Base-by-base conservation (phyloP, 2,888 invertebrate species). In the Drosophila yooni region DNA sequence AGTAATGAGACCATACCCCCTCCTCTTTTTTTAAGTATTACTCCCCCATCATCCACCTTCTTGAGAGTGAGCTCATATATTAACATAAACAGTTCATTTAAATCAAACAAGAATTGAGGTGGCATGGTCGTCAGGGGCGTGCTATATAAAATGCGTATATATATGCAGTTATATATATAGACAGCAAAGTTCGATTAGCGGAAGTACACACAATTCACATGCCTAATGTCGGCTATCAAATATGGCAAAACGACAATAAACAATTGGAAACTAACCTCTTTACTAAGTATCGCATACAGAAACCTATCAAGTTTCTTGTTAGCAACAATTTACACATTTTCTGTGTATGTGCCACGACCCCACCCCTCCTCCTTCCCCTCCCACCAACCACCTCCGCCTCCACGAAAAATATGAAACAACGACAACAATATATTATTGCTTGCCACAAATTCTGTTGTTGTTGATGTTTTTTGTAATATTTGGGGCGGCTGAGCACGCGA, bases 31-130 rank as follows among this genome's bases (percentile, higher is more conserved):
- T 66, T 46, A 59, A 38, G 25, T 8, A 31, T 43, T n/a, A 13
- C 5, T 27, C 67, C 50, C 59, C 51, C 34, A 31, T 36, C 46
- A 57, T 34, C 18, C 33, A 56, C 62, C 43, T 73, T 52, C 70
- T 58, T 67, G 62, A 66, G 63, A 76, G 76, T 78, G 80, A 82
- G 84, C 87, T 85, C 85, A 85, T 89, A 82, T 89, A 87, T 89
- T 89, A 84, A 74, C 85, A 85, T 89, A 89, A 89, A 89, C 88
- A 87, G 89, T 89, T 85, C 78, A 85, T 85, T 85, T 87, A 80
- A 87, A 87, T 79, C 72, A 73, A 88, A 82, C 68, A 72, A 70
- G 74, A 70, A 71, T 63, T 74, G 57, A 50, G 59, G 52, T 68
- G 77, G 53, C 29, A 10, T 27, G 27, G 43, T 51, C 48, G 25